phyloP scores from a whole-genome alignment of 1,140 invertebrate genomes.

The Battus philenor region DNA sequence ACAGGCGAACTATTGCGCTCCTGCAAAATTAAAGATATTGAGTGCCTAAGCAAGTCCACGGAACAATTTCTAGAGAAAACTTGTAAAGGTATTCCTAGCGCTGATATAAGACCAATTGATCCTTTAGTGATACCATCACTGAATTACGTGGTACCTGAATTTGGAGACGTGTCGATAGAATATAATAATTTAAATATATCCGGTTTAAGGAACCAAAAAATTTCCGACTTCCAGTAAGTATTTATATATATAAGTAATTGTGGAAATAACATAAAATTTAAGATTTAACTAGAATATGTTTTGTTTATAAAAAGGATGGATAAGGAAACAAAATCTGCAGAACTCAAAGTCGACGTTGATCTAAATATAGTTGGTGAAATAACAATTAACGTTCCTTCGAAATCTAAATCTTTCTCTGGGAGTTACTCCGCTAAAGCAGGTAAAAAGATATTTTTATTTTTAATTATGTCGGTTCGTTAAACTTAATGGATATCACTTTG shows the following conservation, averaged over 20 bases:
- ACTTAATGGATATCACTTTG: no score
- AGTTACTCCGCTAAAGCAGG: conserved; percentile 33
- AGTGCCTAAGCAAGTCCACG: conserved; percentile 45
- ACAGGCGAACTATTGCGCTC: conserved; percentile 37
- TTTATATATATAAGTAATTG: no score
- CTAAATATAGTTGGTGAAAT: conserved; percentile 35
- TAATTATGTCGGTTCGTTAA: no score
- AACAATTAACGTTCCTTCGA: conserved; percentile 26
- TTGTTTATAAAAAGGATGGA: conserved; percentile 51
- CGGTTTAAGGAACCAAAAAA: conserved; percentile 45
- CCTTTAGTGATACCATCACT: conserved; percentile 37
- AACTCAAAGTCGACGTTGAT: conserved; percentile 42
- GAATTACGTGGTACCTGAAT: conserved; percentile 21
- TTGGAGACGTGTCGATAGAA: conserved; percentile 25
- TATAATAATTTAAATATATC: conserved; percentile 43
- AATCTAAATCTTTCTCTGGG: conserved; percentile 30
- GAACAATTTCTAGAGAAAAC: conserved; percentile 49
- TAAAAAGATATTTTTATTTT: no score
- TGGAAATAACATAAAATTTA: no score
- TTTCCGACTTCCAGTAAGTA: conserved; percentile 52
- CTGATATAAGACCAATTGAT: conserved; percentile 46
- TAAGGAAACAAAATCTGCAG: conserved; percentile 37
- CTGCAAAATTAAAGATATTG: conserved; percentile 42
- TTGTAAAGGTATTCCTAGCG: conserved; percentile 38
- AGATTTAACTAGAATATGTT: no score